Evolutionary conservation across 2,797 vertebrate genomes (phyloP), one percentile per base, ranked within the genome.

Genomic region (Melanotaenia maccullochi): DNA sequence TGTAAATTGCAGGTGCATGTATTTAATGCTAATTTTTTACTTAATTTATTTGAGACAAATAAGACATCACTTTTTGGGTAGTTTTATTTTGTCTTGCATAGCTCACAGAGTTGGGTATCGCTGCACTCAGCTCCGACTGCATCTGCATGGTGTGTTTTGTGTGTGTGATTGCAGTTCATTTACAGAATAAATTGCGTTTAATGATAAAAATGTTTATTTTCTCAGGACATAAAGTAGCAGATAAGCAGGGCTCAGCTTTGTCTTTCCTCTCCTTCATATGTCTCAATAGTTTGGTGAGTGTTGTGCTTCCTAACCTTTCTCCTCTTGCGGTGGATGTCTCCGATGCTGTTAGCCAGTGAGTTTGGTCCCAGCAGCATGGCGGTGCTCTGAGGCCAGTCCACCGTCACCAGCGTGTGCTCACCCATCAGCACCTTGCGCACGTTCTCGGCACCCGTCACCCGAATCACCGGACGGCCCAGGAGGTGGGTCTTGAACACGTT

Each of bases 401-500:
- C 96, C 81, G 96, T 96, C 84, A 98, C 97, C 87, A 98, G 95
- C 79, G 95, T 96, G 90, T 98, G 97, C 66, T 99, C 97, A 0
- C 97, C 97, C 97, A 99, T 97, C 79, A 99, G 88, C 58, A 98
- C 96, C 87, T 97, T 98, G 24, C 97, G 94, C 38, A 99, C 95
- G 5, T 98, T 98, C 71, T 99, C 97, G 0, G 97, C 96, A 0
- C 97, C 97, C 0, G 97, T 99, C 83, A 98, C 97, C 3, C 97
- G 95, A 84, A 98, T 96, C 84, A 99, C 92, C 0, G 97, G 97
- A 7, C 97, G 95, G 8, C 97, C 97, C 75, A 99, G 91, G 73
- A 98, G 94, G 79, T 98, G 97, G 12, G 97, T 99, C 95, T 99
- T 99, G 89, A 98, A 98, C 47, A 98, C 97, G 57, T 97, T 97